Percentiles rank a stretch among this genome's conserved stretches.
These are phyloP conservation scores for Leptodactylus fallax DNA, from an alignment of 2,797 vertebrate species.

Conservation along the genomic window DNA sequence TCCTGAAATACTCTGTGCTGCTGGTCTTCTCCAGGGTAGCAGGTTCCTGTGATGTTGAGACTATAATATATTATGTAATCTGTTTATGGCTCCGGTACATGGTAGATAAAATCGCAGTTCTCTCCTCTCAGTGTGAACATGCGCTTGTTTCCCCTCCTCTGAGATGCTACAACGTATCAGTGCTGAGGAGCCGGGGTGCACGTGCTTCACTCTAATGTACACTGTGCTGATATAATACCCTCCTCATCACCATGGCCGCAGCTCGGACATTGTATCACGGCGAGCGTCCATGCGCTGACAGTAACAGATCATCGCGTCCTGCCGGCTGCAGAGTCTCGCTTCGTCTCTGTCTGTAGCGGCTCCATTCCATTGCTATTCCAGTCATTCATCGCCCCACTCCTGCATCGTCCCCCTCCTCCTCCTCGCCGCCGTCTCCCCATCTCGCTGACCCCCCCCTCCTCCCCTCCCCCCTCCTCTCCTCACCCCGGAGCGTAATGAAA, in stretches of 20 bases:
- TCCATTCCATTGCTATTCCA: slow-evolving; percentile 18
- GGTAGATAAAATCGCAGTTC: no score
- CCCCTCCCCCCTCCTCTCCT: slow-evolving; percentile 6
- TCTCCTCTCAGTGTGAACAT: no score
- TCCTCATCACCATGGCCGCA: no score
- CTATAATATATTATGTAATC: no score
- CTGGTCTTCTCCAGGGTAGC: neutral
- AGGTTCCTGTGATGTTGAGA: neutral
- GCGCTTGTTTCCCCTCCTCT: no score
- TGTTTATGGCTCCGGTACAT: no score
- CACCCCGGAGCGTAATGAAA: slow-evolving; percentile 84
- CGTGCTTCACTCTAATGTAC: neutral
- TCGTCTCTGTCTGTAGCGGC: neutral
- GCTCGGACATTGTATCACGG: no score
- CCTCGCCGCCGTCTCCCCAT: neutral
- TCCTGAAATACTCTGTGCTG: neutral
- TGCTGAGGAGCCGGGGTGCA: neutral
- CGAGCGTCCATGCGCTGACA: neutral
- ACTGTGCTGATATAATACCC: neutral
- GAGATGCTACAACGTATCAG: no score
- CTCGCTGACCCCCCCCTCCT: neutral
- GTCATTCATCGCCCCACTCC: slow-evolving; percentile 13
- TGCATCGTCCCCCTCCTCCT: slow-evolving; percentile 1
- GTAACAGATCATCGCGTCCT: neutral
- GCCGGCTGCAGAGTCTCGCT: neutral